phyloP scores from a whole-genome alignment of 2,888 invertebrate species.

The Eumacrocentrus americanus region DNA sequence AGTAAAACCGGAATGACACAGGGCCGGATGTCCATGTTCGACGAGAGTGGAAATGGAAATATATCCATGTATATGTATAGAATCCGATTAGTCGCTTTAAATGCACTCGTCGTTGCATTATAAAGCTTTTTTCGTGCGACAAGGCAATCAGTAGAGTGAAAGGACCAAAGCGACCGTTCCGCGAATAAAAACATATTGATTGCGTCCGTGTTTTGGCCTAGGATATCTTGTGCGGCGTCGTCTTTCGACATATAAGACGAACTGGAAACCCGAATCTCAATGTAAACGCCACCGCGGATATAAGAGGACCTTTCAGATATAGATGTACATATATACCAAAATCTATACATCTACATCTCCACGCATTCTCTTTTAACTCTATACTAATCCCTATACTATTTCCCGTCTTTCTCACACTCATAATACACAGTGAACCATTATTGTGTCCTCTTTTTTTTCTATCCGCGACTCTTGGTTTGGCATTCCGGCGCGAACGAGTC shows the following conservation, averaged over 20 bases:
- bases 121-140: conserved; percentile 5
- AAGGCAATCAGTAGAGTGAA: conserved; percentile 4
- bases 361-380: no score
- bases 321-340: background rate
- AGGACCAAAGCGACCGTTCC: no score
- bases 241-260: no score
- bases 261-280: no score
- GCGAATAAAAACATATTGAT: no score
- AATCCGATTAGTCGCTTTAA: conserved; percentile 16
- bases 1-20: background rate
- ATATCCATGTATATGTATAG: no score
- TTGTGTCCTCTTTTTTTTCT: background rate
- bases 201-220: no score
- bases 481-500: conserved; percentile 23
- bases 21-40: background rate
- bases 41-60: conserved; percentile 17
- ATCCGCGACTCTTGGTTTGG: background rate
- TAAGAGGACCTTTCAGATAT: no score
- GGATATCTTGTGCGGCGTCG: no score
- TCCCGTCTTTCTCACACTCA: background rate
- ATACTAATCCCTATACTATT: background rate
- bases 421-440: no score
- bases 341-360: no score
- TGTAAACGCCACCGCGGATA: no score
- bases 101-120: conserved; percentile 1